Conservation (phyloP, 2,797 vertebrate species). For the Sarcoramphus papa region DNA sequence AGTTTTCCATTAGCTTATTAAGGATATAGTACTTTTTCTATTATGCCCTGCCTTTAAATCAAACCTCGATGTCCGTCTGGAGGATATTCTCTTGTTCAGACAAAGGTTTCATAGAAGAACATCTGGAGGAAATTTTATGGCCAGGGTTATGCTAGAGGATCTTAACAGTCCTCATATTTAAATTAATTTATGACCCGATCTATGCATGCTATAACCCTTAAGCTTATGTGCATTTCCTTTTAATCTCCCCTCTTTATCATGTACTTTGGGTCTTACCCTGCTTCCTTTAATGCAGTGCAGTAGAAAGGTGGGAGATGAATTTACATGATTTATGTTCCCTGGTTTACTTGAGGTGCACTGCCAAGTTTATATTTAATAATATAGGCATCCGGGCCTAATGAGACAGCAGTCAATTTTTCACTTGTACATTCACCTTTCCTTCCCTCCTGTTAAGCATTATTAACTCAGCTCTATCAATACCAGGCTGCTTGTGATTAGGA, state of each 20-base stretch:
- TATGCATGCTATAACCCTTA: neutral
- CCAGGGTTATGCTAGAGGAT: neutral
- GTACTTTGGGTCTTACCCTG: neutral
- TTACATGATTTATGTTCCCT: neutral
- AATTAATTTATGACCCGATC: neutral
- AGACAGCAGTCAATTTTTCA: conserved; percentile 47
- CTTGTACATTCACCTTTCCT: conserved; percentile 37
- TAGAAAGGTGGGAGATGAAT: neutral
- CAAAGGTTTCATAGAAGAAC: neutral
- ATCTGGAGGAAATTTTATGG: neutral
- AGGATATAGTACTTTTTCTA: neutral
- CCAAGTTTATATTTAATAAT: conserved; percentile 58
- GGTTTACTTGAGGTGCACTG: conserved; percentile 27
- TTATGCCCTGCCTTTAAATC: neutral
- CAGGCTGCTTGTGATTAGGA: conserved; percentile 15
- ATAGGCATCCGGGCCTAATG: conserved; percentile 5
- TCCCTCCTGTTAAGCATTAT: conserved; percentile 14
- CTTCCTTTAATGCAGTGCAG: neutral
- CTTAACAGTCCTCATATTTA: neutral
- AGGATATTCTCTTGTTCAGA: neutral
- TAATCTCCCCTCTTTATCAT: neutral
- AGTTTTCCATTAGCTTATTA: neutral
- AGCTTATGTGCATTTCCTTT: neutral
- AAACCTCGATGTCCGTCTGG: neutral
- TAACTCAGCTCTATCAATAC: conserved; percentile 43